Conservation (phyloP, 2,113 vertebrate species). For the Picathartes gymnocephalus region DNA sequence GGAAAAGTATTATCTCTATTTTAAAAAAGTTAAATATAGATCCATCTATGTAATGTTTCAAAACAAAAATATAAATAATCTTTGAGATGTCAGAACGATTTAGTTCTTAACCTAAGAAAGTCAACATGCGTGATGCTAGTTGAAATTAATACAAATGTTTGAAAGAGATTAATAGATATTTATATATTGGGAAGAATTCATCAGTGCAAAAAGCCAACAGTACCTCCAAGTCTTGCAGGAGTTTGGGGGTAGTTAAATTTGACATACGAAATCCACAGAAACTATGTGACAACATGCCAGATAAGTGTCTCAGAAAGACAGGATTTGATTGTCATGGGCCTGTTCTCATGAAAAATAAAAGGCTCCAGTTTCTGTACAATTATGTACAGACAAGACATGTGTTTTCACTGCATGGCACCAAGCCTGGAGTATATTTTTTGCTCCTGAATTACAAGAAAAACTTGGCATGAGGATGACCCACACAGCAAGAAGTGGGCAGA, state of each 20-base stretch:
- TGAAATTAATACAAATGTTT: background rate
- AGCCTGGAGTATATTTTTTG: constrained; percentile 57
- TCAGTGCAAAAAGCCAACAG: background rate
- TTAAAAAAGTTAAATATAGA: background rate
- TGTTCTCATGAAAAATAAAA: constrained; percentile 54
- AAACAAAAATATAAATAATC: background rate
- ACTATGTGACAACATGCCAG: constrained; percentile 8
- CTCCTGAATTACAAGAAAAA: constrained; percentile 57
- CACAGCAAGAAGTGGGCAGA: constrained; percentile 40
- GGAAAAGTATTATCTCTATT: background rate
- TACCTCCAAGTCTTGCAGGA: background rate
- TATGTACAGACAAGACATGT: constrained; percentile 57
- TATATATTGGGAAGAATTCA: background rate
- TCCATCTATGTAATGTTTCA: background rate
- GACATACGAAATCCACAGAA: constrained; percentile 4
- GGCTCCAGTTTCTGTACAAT: constrained; percentile 50
- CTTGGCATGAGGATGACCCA: constrained; percentile 46
- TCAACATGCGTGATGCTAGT: background rate
- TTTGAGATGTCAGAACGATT: background rate
- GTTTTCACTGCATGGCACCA: constrained; percentile 59
- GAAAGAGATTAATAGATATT: background rate
- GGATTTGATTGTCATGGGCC: constrained; percentile 38
- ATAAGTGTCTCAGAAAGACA: constrained; percentile 24
- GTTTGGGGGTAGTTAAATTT: background rate
- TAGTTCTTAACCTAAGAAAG: background rate